Percentiles rank a stretch among this genome's conserved stretches.
Conservation (phyloP, 2,113 vertebrate genomes). For the Cottus gobio region DNA sequence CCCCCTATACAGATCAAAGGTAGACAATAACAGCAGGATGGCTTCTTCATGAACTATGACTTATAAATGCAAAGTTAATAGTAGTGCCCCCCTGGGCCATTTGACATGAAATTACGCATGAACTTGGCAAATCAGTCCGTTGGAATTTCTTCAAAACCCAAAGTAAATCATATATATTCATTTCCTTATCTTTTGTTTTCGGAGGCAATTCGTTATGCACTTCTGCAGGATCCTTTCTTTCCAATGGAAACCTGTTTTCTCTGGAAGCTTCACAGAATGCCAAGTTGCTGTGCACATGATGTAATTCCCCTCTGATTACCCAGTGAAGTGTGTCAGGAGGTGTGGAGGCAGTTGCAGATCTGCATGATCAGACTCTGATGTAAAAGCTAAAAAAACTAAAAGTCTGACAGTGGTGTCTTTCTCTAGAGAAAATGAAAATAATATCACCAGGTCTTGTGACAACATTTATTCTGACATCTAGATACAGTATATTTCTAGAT, state of each 20-base stretch:
- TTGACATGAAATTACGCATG: neutral
- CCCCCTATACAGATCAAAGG: neutral
- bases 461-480: neutral
- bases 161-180: neutral
- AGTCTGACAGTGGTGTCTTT: neutral
- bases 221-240: neutral
- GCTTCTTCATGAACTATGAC: neutral
- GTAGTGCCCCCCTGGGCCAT: neutral
- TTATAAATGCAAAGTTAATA: neutral
- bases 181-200: neutral
- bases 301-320: constrained; percentile 7
- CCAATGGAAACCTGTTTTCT: neutral
- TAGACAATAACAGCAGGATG: neutral
- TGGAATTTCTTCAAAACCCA: neutral
- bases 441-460: constrained; percentile 13
- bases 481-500: neutral
- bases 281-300: constrained; percentile 14
- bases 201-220: neutral
- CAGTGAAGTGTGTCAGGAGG: constrained; percentile 3
- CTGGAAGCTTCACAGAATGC: neutral
- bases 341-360: constrained; percentile 1
- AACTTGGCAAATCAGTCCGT: neutral
- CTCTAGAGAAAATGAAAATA: neutral
- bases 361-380: constrained; percentile 22
- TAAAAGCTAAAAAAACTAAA: constrained; percentile 2